Evolutionary conservation across 2,797 vertebrate genomes (phyloP), one percentile per base, ranked within the genome.

Genomic region (Trachurus trachurus): DNA sequence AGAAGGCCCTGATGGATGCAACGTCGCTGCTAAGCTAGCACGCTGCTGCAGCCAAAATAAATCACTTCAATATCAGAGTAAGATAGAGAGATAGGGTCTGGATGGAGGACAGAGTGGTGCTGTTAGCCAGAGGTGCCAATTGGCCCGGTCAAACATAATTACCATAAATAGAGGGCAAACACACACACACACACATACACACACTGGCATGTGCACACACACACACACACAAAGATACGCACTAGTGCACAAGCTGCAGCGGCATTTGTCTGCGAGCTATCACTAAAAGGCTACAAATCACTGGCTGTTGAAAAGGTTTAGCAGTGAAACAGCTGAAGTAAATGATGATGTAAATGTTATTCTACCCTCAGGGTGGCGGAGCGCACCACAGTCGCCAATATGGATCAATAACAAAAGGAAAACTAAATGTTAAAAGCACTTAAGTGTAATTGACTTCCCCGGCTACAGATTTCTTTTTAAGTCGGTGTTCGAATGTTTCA

Each of bases 121-220:
- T 72, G 88, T 88, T 89, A 85, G 88, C 91, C 82, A 85, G 89
- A 85, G 86, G 88, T 85, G 85, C 87, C 90, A 86, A 86, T 79
- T 86, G 85, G 75, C 75, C 80, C 76, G 89, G 92, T 95, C 92
- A 94, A 90, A 91, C 76, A 87, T 87, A 93, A 95, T 94, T 85
- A 95, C 85, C 69, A 59, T 86, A 76, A 91, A 82, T 80, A 76
- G 82, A 90, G 85, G 87, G 74, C 86, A 85, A 47, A 89, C 77
- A 53, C 79, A 83, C 80, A 84, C 49, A 10, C 56, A 64, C 50
- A 60, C 67, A 64, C 4, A 34, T 12, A 59, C 47, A 66, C 17
- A 45, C 59, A 11, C 2, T 0, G 0, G n/a, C n/a, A n/a, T n/a
- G 5, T 42, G 62, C 50, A 53, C 44, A 34, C 77, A 53, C 79